Evolutionary conservation across 92 coral and sea anemone species (phyloP).

Genomic region (Umimayanthus chanpuru): DNA sequence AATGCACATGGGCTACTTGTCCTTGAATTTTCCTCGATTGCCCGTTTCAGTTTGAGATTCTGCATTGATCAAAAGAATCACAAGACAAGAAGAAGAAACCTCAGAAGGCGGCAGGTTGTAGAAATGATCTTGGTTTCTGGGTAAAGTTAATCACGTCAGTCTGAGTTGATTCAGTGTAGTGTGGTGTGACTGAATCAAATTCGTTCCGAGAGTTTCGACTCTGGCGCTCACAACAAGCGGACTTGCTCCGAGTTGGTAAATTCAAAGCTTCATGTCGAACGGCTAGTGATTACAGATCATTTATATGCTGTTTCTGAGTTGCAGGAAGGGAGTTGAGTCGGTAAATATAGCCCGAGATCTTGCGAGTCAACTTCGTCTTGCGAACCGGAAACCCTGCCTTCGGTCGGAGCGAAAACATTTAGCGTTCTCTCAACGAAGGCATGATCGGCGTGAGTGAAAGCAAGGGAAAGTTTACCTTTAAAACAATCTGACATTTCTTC

Average conservation of each 20-base stretch:
- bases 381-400: constrained; percentile 46
- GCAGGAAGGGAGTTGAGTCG: constrained; percentile 18
- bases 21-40: constrained; percentile 20
- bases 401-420: constrained; percentile 23
- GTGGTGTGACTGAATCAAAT: constrained; percentile 39
- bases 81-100: constrained; percentile 11
- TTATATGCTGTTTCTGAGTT: constrained; percentile 42
- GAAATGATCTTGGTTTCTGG: constrained; percentile 37
- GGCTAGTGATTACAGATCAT: constrained; percentile 18
- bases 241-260: neutral
- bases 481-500: constrained; percentile 9
- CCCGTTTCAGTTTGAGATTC: neutral
- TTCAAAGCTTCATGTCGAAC: constrained; percentile 28
- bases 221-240: constrained; percentile 39
- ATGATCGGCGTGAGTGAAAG: constrained; percentile 21
- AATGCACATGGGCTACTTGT: constrained; percentile 1
- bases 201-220: constrained; percentile 4
- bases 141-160: constrained; percentile 16
- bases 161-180: constrained; percentile 25
- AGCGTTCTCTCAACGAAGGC: constrained; percentile 32
- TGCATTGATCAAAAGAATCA: neutral
- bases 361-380: constrained; percentile 20
- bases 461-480: constrained; percentile 3
- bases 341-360: constrained; percentile 29
- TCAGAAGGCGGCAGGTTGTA: constrained; percentile 1